phyloP scores from a whole-genome alignment of 1,140 invertebrate species.

The Drosophila repletoides region DNA sequence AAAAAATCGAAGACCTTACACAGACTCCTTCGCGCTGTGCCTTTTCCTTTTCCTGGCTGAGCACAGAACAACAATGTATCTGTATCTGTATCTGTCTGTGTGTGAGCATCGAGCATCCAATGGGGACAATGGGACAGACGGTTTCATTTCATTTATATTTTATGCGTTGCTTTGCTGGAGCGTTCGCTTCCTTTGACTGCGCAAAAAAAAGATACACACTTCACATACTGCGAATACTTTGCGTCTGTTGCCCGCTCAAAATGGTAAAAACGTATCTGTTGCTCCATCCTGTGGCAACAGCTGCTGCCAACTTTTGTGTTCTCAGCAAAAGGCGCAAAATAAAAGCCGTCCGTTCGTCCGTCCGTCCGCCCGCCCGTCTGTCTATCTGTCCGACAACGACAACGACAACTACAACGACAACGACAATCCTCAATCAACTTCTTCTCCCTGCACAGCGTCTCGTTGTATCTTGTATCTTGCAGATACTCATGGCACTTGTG shows the following conservation, averaged over 20 bases:
- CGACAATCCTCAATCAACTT: constrained; percentile 70
- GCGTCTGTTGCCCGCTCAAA: constrained; percentile 27
- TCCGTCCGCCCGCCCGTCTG: constrained; percentile 18
- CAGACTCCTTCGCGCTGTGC: constrained; percentile 21
- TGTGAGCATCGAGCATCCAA: constrained; percentile 11
- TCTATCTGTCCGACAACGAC: constrained; percentile 12
- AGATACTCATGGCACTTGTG: constrained; percentile 64
- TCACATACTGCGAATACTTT: neutral
- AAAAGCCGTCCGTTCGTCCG: constrained; percentile 25
- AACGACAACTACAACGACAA: constrained; percentile 6
- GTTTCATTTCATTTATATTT: constrained; percentile 60
- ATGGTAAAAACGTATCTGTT: constrained; percentile 71
- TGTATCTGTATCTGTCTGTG: constrained; percentile 1
- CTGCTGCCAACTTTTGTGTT: constrained; percentile 63
- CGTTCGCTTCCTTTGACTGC: constrained; percentile 36
- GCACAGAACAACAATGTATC: constrained; percentile 43
- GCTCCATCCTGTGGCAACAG: constrained; percentile 70
- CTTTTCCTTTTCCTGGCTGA: constrained; percentile 9
- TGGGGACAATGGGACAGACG: constrained; percentile 35
- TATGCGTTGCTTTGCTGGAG: constrained; percentile 43
- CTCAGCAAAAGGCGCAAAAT: constrained; percentile 63
- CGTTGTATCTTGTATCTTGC: constrained; percentile 61
- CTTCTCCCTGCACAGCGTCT: constrained; percentile 42
- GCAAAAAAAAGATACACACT: constrained; percentile 13
- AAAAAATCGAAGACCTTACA: constrained; percentile 37